Evolutionary conservation across 2,797 vertebrate genomes (phyloP).

Genomic region (Schizopygopsis pylzovi): DNA sequence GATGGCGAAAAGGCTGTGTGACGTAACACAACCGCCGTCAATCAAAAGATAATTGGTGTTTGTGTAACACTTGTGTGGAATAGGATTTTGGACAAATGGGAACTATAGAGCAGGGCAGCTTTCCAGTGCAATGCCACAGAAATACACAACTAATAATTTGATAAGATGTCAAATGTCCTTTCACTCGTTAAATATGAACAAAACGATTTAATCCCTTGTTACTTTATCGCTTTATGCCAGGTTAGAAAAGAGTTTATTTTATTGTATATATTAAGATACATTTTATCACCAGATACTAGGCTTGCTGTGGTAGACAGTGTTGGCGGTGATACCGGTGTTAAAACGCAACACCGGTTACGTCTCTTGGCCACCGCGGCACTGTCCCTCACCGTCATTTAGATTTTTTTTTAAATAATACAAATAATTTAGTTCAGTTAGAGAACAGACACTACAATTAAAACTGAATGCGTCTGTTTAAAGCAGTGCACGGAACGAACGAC

Average conservation of each 20-base stretch:
- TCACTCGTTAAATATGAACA: not conserved
- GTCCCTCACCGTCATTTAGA: too few species aligned
- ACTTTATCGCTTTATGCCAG: not conserved
- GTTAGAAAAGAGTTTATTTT: not conserved
- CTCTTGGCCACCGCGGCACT: too few species aligned
- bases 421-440: too few species aligned
- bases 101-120: not conserved
- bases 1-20: not conserved
- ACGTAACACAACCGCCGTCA: not conserved
- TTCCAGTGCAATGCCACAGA: not conserved
- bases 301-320: too few species aligned
- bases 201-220: not conserved
- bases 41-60: not conserved
- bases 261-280: not conserved
- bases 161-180: not conserved
- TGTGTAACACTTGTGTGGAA: constrained; percentile 6
- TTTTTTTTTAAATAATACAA: too few species aligned
- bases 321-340: too few species aligned
- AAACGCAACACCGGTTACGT: too few species aligned
- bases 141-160: not conserved
- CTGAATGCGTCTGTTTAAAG: too few species aligned
- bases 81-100: not conserved
- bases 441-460: too few species aligned
- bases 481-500: too few species aligned
- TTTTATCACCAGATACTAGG: not conserved